Conservation (phyloP, 2,888 invertebrate genomes). For the Mythimna ferrago region DNA sequence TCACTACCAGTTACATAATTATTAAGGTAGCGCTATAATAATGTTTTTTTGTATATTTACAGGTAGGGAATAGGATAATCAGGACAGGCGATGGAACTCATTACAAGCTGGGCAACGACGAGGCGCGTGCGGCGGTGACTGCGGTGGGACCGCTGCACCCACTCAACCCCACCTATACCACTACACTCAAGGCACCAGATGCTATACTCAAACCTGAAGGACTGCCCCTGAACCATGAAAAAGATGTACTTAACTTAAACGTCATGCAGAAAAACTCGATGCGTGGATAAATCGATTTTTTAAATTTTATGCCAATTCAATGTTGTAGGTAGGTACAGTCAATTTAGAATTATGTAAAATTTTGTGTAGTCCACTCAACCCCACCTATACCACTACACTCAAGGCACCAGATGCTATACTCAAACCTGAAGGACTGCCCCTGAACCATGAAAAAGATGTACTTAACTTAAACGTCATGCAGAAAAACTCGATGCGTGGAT, state of each 20-base stretch:
- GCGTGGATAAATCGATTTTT: conserved; percentile 14
- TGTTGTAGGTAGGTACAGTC: conserved; percentile 9
- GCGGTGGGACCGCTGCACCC: conserved; percentile 82
- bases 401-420: conserved; percentile 74
- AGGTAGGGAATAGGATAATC: conserved; percentile 90
- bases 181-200: conserved; percentile 74
- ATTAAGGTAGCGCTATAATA: conserved; percentile 43
- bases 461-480: conserved; percentile 60
- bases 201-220: conserved; percentile 77
- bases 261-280: conserved; percentile 19
- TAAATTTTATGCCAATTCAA: conserved; percentile 10
- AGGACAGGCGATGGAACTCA: conserved; percentile 93
- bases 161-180: conserved; percentile 82
- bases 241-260: conserved; percentile 72
- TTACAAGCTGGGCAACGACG: conserved; percentile 85
- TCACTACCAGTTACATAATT: not conserved
- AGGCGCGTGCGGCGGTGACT: conserved; percentile 74
- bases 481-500: conserved; percentile 18
- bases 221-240: conserved; percentile 81
- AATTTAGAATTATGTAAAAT: conserved; percentile 4
- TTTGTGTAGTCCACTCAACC: conserved; percentile 81
- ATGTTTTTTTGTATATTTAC: conserved; percentile 65
- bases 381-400: conserved; percentile 77
- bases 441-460: conserved; percentile 81
- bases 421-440: conserved; percentile 78